Evolutionary conservation across 2,797 vertebrate genomes (phyloP), one percentile per base, ranked within the genome.

Genomic region (Natrix natrix): DNA sequence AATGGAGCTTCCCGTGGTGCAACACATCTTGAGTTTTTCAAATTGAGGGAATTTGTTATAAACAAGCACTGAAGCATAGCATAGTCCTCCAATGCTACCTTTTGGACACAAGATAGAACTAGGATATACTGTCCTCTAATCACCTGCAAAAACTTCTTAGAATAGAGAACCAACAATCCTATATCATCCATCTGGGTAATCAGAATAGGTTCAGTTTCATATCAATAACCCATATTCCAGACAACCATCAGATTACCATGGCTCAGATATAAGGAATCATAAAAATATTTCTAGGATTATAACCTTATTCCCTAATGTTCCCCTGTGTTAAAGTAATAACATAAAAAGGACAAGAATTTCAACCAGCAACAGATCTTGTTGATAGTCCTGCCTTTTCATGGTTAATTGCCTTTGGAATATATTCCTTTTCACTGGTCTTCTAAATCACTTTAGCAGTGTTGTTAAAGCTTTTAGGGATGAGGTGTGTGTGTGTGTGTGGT

Each of bases 321-420:
- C 26, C 17, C 17, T 83, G 22, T 52, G 3, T 20, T 69, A 66
- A 91, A 48, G 60, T 90, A 0, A n/a, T 59, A 69, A 54, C 93
- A 92, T 89, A 92, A 32, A 0, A 63, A 66, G 59, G 6, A 83
- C 24, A 63, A 59, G 54, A 91, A 87, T 26, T 93, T 26, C n/a
- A 88, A 95, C 83, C 88, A 52, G 93, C 43, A 74, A 60, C 94
- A 10, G 55, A 8, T 2, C 48, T 54, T 60, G 20, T 90, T 69
- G 14, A 37, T 66, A 54, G 5, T 56, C 20, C 4, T 56, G 52
- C 13, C n/a, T 28, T 54, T 66, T 32, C 69, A 32, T 11, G 43
- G 3, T 66, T 32, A 32, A 87, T 32, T 55, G 48, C 17, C 28
- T 66, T 91, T 63, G 28, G 20, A 91, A 91, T 55, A 12, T n/a